Base-by-base conservation (phyloP, 2,797 vertebrate species). In the Discoglossus pictus region DNA sequence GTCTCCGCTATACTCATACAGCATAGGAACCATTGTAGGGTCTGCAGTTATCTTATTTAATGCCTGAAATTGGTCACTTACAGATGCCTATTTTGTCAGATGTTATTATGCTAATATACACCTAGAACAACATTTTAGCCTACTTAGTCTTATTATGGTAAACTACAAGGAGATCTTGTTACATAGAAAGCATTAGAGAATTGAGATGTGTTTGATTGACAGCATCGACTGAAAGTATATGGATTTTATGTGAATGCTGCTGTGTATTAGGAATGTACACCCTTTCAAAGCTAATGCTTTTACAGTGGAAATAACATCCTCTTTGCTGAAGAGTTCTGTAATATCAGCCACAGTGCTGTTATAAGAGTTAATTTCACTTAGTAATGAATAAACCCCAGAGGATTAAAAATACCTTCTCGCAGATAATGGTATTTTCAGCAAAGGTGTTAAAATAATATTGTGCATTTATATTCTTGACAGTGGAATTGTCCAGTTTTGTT, bases 91-190 rank as follows among this genome's bases (percentile, higher is more conserved):
- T 74, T 74, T 76, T 72, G 70, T 79, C 66, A 73, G 75, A 75
- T 70, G 61, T 51, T 46, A 40, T 61, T 40, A 66, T 25, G 52
- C 17, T 54, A 36, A 23, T 53, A 79, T 84, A 68, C 66, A 72
- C 69, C 76, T 80, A 78, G 79, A 77, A 74, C 76, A 81, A 64
- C 52, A 68, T 79, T 83, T 78, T 82, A 80, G 75, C 81, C 85
- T 74, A 73, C 58, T 78, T 78, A 58, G 56, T 65, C 68, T 42
- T 65, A 74, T 76, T 74, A 55, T 59, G 80, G 80, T 76, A 77
- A 80, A 78, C 53, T 38, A 61, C 34, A 43, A 35, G 25, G 36
- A 67, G 65, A 71, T 48, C 47, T 74, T 76, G 67, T 79, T 78
- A 76, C 54, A 13, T 40, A 61, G 66, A 74, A 36, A 71, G 61